phyloP scores from a whole-genome alignment of 2,888 invertebrate genomes.

The Morinoia aosen region DNA sequence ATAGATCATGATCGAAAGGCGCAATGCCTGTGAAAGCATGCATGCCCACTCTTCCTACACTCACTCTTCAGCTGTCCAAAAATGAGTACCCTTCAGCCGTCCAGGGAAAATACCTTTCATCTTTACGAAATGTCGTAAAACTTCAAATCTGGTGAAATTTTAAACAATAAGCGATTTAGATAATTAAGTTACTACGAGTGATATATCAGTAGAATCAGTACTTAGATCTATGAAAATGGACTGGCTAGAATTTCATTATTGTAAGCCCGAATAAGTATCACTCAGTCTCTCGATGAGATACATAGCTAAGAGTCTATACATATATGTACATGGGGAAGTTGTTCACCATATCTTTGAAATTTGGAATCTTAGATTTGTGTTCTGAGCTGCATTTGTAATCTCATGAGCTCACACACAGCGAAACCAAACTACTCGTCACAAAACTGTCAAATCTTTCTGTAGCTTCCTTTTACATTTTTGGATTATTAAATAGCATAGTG shows the following conservation, averaged over 20 bases:
- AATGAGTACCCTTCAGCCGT: too few species aligned
- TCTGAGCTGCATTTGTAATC: not conserved
- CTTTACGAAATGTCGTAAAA: too few species aligned
- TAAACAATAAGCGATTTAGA: too few species aligned
- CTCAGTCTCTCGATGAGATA: too few species aligned
- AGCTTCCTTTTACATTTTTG: not conserved
- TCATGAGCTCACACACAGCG: not conserved
- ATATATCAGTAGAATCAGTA: too few species aligned
- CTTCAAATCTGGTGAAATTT: too few species aligned
- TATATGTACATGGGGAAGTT: not conserved
- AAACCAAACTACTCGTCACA: not conserved
- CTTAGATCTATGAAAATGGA: too few species aligned
- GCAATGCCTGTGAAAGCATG: constrained; percentile 10
- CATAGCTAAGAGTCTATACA: too few species aligned
- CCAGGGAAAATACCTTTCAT: too few species aligned
- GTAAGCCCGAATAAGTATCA: too few species aligned
- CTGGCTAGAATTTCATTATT: too few species aligned
- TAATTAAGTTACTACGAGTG: too few species aligned
- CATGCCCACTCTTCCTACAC: not conserved
- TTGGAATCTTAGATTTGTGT: not conserved
- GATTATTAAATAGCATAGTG: not conserved
- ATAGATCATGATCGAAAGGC: not conserved
- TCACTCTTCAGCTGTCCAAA: not conserved
- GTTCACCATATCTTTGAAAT: not conserved
- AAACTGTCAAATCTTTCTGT: not conserved